These are phyloP conservation scores for Esox lucius DNA, from an alignment of 2,797 vertebrate species.

Conservation along the genomic window DNA sequence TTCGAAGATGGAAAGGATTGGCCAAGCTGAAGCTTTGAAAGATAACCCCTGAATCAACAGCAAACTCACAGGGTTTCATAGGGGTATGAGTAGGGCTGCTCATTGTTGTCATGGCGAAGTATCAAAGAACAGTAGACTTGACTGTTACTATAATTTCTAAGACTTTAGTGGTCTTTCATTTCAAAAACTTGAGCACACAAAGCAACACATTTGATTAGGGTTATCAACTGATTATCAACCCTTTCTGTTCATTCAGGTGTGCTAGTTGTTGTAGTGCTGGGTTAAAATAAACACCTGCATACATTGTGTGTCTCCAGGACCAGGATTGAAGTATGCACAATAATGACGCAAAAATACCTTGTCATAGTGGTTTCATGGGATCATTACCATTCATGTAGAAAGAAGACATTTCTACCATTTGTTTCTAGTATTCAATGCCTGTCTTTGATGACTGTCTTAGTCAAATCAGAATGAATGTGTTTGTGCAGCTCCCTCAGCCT, in stretches of 20 bases:
- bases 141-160: conserved; percentile 60
- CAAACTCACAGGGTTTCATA: conserved; percentile 29
- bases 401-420: conserved; percentile 67
- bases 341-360: neutral
- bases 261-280: neutral
- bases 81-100: conserved; percentile 37
- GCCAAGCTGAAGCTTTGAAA: conserved; percentile 22
- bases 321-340: neutral
- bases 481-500: conserved; percentile 50
- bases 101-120: conserved; percentile 39
- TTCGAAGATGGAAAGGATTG: conserved; percentile 17
- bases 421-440: conserved; percentile 68
- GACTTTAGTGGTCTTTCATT: neutral
- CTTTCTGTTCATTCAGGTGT: neutral
- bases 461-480: conserved; percentile 61
- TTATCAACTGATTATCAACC: neutral
- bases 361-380: conserved; percentile 35
- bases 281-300: neutral
- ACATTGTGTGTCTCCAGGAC: neutral
- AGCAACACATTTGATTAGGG: neutral
- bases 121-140: conserved; percentile 53
- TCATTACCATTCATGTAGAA: conserved; percentile 50
- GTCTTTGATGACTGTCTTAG: conserved; percentile 61
- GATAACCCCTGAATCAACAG: conserved; percentile 13
- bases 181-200: neutral